Evolutionary conservation across 2,113 vertebrate species (phyloP).

Genomic region (Platichthys stellatus): DNA sequence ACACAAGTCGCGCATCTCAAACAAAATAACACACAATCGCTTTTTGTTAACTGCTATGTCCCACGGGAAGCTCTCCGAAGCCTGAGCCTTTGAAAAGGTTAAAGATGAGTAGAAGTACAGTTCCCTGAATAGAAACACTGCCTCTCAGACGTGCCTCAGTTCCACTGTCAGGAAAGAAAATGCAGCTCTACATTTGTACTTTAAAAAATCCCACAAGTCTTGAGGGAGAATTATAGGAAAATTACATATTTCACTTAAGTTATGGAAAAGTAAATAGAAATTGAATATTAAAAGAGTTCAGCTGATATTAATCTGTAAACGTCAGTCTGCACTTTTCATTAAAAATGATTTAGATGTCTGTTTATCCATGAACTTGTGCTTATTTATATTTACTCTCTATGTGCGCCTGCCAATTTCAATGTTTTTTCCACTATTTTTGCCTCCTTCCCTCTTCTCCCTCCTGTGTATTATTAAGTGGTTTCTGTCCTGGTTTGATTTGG

Average conservation of each 20-base stretch:
- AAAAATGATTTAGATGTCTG: constrained; percentile 17
- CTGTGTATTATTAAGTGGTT: constrained; percentile 64
- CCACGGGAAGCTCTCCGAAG: constrained; percentile 4
- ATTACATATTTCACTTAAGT: constrained; percentile 42
- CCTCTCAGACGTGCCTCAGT: constrained; percentile 10
- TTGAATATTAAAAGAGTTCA: constrained; percentile 33
- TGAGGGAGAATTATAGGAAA: constrained; percentile 22
- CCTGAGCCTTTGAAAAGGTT: neutral
- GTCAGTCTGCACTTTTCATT: constrained; percentile 23
- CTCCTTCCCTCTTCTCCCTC: neutral
- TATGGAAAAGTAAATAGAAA: constrained; percentile 53
- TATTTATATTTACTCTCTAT: constrained; percentile 30
- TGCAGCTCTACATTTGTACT: constrained; percentile 12
- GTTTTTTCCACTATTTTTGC: neutral
- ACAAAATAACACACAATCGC: neutral
- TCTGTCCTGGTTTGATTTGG: constrained; percentile 64
- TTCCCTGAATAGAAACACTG: constrained; percentile 27
- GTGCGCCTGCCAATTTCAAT: constrained; percentile 41
- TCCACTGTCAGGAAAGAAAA: constrained; percentile 19
- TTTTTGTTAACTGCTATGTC: constrained; percentile 19
- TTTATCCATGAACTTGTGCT: constrained; percentile 34
- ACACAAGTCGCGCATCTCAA: constrained; percentile 1
- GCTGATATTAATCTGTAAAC: constrained; percentile 35
- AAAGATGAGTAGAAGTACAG: constrained; percentile 29
- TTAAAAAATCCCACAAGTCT: constrained; percentile 12